Evolutionary conservation across 2,113 vertebrate species (phyloP), one percentile per base, ranked within the genome.

Genomic region (Anser brachyrhynchus): DNA sequence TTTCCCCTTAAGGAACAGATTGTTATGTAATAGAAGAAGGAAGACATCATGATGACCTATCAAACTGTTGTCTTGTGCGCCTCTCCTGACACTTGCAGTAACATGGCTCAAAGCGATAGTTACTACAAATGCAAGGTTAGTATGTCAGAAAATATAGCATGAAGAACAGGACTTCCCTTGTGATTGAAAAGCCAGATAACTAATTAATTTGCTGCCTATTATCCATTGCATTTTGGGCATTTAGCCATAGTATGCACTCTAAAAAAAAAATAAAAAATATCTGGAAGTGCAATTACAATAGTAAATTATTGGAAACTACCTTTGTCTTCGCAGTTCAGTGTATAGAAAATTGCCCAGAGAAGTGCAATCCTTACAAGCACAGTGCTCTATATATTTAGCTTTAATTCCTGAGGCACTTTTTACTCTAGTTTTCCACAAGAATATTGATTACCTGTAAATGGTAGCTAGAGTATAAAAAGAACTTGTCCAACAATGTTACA

Each of bases 171-270:
- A 71, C 28, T 91, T 91, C 15, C 17, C 8, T 95, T 96, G 81
- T 89, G 90, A 93, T 87, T 69, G 94, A 66, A 82, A 95, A 51
- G 3, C 3, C 35, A 91, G 62, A 85, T 69, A 58, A 51, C 33
- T 90, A 71, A 89, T 95, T 95, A 90, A 96, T 96, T 96, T 96
- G 2, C 37, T 88, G 15, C 33, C 33, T 89, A 77, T 92, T 95
- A 85, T 71, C 71, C 43, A 62, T 59, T 85, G n/a, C 28, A 22
- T 72, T 91, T 96, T 96, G 78, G 28, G 52, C 55, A 57, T 44
- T 93, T 72, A 77, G 23, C 39, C 51, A 31, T 35, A 15, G 17
- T 43, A 54, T 41, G 9, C 73, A 44, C 71, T 95, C 26, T 88
- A 78, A 94, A 77, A 92, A 54, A 80, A 93, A 75, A 91, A 52